phyloP scores from a whole-genome alignment of 1,140 invertebrate species.

The Heliconius melpomene region DNA sequence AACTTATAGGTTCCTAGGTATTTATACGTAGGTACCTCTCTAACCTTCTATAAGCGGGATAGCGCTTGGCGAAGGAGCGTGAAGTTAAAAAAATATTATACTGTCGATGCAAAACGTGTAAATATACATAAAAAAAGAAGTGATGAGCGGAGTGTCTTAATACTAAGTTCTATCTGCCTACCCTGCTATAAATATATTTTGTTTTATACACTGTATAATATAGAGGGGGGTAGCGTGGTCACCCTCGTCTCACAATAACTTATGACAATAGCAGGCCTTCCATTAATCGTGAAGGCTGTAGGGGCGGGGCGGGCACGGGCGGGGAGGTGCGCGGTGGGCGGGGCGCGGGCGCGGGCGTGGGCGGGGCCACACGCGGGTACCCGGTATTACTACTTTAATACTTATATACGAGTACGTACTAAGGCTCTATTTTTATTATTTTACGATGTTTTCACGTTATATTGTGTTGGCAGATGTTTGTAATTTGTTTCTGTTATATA shows the following conservation, averaged over 20 bases:
- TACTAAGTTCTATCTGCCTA: neutral
- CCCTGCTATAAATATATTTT: neutral
- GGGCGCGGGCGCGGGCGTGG: constrained; percentile 25
- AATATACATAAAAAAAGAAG: no score
- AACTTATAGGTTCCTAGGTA: no score
- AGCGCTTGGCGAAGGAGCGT: no score
- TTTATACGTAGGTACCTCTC: no score
- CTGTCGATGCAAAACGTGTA: no score
- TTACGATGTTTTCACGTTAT: neutral
- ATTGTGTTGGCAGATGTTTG: constrained; percentile 22
- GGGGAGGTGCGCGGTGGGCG: constrained; percentile 21
- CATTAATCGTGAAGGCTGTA: constrained; percentile 35
- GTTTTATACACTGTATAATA: neutral
- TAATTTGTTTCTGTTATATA: constrained; percentile 26
- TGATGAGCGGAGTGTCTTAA: neutral
- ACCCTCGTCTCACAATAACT: constrained; percentile 32
- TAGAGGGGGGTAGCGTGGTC: constrained; percentile 17
- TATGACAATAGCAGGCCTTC: constrained; percentile 30
- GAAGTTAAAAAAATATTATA: no score
- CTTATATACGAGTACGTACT: constrained; percentile 5
- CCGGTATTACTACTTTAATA: neutral
- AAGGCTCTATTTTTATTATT: constrained; percentile 13
- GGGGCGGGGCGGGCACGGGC: constrained; percentile 23
- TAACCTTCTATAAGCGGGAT: no score
- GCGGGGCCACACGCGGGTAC: constrained; percentile 23